phyloP scores from a whole-genome alignment of 2,797 vertebrate genomes.

The Xenentodon cancila region DNA sequence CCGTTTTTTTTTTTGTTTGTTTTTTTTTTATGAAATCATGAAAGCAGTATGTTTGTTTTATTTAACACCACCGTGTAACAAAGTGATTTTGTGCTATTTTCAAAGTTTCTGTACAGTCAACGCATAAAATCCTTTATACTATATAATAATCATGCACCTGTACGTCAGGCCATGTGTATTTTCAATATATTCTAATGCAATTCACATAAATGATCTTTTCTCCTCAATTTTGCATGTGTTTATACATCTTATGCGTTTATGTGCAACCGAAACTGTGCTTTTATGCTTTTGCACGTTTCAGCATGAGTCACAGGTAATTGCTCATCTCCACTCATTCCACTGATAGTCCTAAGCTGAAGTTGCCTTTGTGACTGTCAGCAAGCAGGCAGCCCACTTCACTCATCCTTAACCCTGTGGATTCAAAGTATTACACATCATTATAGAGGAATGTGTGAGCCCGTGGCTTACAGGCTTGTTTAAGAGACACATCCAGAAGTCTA shows the following conservation, averaged over 20 bases:
- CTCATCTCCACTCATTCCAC: conserved; percentile 33
- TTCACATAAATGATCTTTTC: conserved; percentile 15
- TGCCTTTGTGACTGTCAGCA: conserved; percentile 35
- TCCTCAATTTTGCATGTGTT: conserved; percentile 6
- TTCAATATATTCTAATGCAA: conserved; percentile 9
- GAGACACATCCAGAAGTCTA: conserved; percentile 32
- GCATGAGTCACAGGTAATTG: conserved; percentile 15
- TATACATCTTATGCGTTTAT: neutral
- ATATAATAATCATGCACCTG: too few relatives aligned
- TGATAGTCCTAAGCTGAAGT: conserved; percentile 42
- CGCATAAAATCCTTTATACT: too few relatives aligned
- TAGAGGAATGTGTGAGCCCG: conserved; percentile 56
- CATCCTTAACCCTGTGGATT: conserved; percentile 59
- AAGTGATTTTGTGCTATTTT: neutral
- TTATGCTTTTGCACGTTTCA: neutral
- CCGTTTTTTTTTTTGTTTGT: too few relatives aligned
- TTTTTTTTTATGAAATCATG: conserved; percentile 2
- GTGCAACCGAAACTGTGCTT: neutral
- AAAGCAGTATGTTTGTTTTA: conserved; percentile 18
- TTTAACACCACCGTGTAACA: neutral
- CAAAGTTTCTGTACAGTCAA: too few relatives aligned
- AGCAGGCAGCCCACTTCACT: conserved; percentile 46
- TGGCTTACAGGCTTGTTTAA: conserved; percentile 41
- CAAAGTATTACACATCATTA: conserved; percentile 67
- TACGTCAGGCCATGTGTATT: neutral